Base-by-base conservation (phyloP, 2,888 invertebrate genomes). In the Tinea trinotella region DNA sequence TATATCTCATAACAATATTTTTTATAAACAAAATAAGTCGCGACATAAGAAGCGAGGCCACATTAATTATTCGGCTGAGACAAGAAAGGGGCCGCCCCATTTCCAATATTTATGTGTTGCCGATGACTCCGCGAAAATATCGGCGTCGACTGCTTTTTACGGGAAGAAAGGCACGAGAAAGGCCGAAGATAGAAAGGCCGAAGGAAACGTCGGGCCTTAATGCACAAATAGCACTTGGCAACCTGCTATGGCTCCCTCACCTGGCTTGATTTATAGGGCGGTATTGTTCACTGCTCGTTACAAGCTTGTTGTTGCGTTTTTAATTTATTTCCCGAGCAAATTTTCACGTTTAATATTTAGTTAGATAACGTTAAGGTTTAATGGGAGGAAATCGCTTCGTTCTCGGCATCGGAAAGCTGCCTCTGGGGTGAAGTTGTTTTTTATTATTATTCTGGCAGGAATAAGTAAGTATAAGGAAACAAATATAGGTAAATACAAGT, bases 71-170 rank as follows among this genome's bases (percentile, higher is more conserved):
- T 78, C 81, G 68, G 62, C 67, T 74, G 70, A 84, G 81, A 83
- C 83, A 83, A 85, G 85, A 83, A 84, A 82, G 77, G 80, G 79
- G 77, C 75, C 74, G 76, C 79, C 76, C 82, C 79, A 83, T 81
- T 85, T 81, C 79, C 84, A 81, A 85, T 87, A 87, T 87, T 87
- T 87, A 87, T 87, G 87, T 85, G 83, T 84, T 85, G 83, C 74
- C 84, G 81, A 85, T 87, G 87, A 87, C 87, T 81, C 65, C 67
- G 81, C 85, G 73, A 78, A 84, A 85, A 83, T 81, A 79, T 76
- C 76, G 74, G 75, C 76, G 76, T 81, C 76, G 83, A 81, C 82
- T 80, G 82, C 85, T 86, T 87, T 87, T 87, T 86, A 85, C 78
- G 64, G 62, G 80, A 79, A 84, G 84, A 82, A 85, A 84, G 76